Evolutionary conservation across 2,797 vertebrate species (phyloP), one percentile per base, ranked within the genome.

Genomic region (Danio kyathit): DNA sequence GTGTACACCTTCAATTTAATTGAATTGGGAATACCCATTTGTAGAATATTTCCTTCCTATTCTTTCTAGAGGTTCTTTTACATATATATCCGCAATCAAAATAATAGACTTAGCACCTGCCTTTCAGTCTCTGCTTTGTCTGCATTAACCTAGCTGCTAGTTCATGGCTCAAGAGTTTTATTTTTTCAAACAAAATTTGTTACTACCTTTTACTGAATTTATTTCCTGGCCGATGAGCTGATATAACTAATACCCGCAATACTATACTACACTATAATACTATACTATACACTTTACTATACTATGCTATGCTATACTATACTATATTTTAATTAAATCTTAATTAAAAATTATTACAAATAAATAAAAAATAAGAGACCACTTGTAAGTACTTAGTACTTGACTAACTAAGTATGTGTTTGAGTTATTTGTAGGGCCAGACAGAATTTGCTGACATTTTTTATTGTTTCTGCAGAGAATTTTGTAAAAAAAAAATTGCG

Each of bases 1-100:
- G 78, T 88, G 89, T 87, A 85, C 82, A 86, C 85, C 80, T 86
- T 84, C 59, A 61, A 71, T 82, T 89, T 93, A 92, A 92, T 92
- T 92, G 85, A 84, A 71, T 79, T 57, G 56, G 80, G 81, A 79
- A 84, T 86, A 72, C 83, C 69, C 76, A 84, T 82, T 17, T 19
- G 16, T 8, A 16, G 51, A 76, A 65, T 38, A 46, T 38, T 40
- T 73, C 17, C 13, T 56, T 59, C 3, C 57, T 61, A 64, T 76
- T 51, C 9, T 74, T 73, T 43, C 19, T 40, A 70, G 11, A 29
- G 7, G 6, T 3, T 19, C 48, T 21, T 57, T 29, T 29, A 29
- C 29, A 29, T 29, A 29, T 29, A 29, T 12, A 14, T n/a, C 4
- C 48, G 13, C 14, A n/a, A 49, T 16, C 5, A 73, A 48, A 52